Conservation (phyloP, 1,140 invertebrate genomes). For the Calosoma granatense region DNA sequence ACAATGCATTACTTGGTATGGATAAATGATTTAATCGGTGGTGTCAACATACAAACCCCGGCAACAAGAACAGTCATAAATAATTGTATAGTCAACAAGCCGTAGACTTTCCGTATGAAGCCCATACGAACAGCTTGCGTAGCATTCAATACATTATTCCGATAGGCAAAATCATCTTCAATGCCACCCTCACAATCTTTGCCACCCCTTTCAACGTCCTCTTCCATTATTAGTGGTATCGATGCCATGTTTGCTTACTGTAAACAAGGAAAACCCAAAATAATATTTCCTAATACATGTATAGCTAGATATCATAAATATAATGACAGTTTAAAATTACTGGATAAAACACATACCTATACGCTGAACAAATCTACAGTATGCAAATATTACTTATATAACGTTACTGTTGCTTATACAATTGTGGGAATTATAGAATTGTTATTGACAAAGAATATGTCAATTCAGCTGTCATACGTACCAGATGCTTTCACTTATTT, state of each 20-base stretch:
- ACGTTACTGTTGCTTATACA: too few species aligned
- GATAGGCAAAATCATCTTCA: constrained; percentile 56
- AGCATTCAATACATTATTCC: constrained; percentile 56
- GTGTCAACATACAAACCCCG: constrained; percentile 48
- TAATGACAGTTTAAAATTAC: too few species aligned
- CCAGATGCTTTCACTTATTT: too few species aligned
- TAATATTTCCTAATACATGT: not conserved
- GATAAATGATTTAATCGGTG: constrained; percentile 54
- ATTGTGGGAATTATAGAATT: too few species aligned
- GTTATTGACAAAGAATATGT: too few species aligned
- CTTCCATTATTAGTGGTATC: constrained; percentile 44
- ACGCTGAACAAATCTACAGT: too few species aligned
- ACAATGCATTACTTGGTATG: constrained; percentile 50
- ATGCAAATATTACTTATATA: too few species aligned
- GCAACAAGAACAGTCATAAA: constrained; percentile 58
- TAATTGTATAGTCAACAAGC: constrained; percentile 63
- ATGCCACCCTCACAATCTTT: constrained; percentile 40
- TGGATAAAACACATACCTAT: too few species aligned
- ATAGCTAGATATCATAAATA: not conserved
- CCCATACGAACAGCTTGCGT: constrained; percentile 52
- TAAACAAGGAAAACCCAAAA: not conserved
- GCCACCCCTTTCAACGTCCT: constrained; percentile 48
- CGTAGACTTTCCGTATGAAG: constrained; percentile 80
- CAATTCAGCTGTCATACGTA: too few species aligned
- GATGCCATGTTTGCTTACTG: constrained; percentile 12